Evolutionary conservation across 2,888 invertebrate species (phyloP).

Genomic region (Sesia bembeciformis): DNA sequence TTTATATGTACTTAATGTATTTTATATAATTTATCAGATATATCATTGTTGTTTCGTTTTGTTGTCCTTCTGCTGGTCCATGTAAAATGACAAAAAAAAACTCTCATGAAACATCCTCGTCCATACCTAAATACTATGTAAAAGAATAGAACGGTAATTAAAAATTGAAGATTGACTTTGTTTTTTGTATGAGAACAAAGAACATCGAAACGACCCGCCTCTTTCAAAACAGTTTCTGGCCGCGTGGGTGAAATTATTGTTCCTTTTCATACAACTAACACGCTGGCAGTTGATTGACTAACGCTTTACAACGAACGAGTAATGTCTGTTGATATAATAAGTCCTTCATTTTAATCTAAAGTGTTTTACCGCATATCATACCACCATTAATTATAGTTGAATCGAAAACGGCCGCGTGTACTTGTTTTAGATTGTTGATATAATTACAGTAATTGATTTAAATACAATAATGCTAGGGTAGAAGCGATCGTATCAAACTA

Average conservation of each 20-base stretch:
- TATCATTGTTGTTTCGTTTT: too few species aligned
- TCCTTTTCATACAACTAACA: slow-evolving; percentile 2
- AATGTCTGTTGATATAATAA: slow-evolving; percentile 34
- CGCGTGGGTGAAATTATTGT: slow-evolving; percentile 10
- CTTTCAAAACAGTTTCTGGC: background rate
- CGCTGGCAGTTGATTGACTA: slow-evolving; percentile 29
- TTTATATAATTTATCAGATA: too few species aligned
- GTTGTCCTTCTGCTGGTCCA: too few species aligned
- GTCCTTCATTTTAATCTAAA: slow-evolving; percentile 60
- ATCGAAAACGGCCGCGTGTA: slow-evolving; percentile 44
- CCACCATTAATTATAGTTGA: slow-evolving; percentile 55
- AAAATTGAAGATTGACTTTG: background rate
- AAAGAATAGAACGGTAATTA: slow-evolving; percentile 11
- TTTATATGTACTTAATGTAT: too few species aligned
- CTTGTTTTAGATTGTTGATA: slow-evolving; percentile 27
- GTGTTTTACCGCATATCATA: slow-evolving; percentile 62
- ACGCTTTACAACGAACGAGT: slow-evolving; percentile 26
- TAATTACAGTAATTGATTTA: slow-evolving; percentile 70
- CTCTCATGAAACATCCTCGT: too few species aligned
- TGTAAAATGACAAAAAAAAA: too few species aligned
- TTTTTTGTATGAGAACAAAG: background rate
- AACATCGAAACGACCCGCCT: background rate
- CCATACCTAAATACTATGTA: too few species aligned
- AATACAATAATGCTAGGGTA: slow-evolving; percentile 57
- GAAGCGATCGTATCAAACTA: slow-evolving; percentile 35